Conservation (phyloP, 1,140 invertebrate species). For the Drosophila melanica region DNA sequence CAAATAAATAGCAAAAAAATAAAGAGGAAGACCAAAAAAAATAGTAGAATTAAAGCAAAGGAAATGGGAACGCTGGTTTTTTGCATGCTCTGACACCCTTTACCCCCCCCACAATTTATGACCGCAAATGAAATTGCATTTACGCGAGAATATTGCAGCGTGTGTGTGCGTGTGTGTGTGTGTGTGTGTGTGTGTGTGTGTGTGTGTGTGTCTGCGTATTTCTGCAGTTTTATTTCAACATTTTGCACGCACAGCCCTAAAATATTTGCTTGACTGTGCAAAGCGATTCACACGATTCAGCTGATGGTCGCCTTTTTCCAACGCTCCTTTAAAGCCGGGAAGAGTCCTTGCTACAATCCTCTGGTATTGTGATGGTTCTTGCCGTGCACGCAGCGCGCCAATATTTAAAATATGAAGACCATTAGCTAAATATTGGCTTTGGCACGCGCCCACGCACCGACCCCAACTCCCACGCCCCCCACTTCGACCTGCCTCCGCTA, state of each 20-base stretch:
- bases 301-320: not conserved
- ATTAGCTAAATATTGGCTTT: conserved; percentile 82
- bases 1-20: conserved; percentile 71
- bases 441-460: conserved; percentile 67
- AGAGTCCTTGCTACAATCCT: not conserved
- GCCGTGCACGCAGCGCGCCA: conserved; percentile 43
- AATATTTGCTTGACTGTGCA: conserved; percentile 45
- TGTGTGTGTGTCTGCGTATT: conserved; percentile 37
- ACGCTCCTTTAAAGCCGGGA: conserved; percentile 7
- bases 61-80: conserved; percentile 47
- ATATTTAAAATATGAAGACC: conserved; percentile 83
- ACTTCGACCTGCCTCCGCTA: not conserved
- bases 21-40: conserved; percentile 24
- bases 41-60: conserved; percentile 16
- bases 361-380: no score
- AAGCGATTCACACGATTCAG: conserved; percentile 37
- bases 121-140: conserved; percentile 76
- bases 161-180: conserved; percentile 3
- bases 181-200: no score
- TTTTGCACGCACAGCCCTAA: conserved; percentile 51
- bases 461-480: not conserved
- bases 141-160: not conserved
- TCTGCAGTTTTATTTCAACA: conserved; percentile 74
- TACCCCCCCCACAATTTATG: conserved; percentile 55
- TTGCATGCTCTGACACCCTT: conserved; percentile 27